These are phyloP conservation scores for Botia almorhae DNA, from an alignment of 2,797 vertebrate species.

Conservation along the genomic window DNA sequence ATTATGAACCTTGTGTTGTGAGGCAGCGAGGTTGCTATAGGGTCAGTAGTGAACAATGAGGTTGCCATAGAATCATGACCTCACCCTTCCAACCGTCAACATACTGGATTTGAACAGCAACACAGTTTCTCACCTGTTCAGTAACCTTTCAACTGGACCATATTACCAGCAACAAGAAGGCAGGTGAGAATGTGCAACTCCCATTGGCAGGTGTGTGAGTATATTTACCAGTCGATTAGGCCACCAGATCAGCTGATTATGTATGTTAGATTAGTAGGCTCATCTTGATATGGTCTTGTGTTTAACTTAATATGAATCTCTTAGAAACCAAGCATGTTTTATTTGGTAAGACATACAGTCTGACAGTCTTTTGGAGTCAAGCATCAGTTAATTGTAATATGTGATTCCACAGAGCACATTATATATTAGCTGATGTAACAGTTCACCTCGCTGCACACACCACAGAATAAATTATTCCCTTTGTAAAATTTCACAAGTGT, in stretches of 20 bases:
- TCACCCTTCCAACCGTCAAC: constrained; percentile 9
- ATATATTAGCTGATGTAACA: too few relatives aligned
- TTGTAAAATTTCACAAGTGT: too few relatives aligned
- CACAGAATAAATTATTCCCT: too few relatives aligned
- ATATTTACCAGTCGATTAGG: neutral
- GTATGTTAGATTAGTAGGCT: neutral
- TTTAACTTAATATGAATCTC: neutral
- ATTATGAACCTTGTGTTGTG: constrained; percentile 17
- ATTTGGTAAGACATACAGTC: too few relatives aligned
- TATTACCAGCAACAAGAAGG: neutral
- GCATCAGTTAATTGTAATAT: too few relatives aligned
- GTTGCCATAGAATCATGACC: constrained; percentile 22
- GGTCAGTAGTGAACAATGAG: neutral
- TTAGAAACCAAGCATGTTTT: neutral
- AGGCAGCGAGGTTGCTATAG: constrained; percentile 14
- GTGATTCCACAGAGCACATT: too few relatives aligned
- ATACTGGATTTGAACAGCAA: neutral
- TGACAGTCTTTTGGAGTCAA: too few relatives aligned
- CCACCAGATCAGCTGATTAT: neutral
- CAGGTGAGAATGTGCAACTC: neutral
- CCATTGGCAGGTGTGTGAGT: neutral
- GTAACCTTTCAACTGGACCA: neutral
- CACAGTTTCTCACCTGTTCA: neutral
- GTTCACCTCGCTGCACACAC: too few relatives aligned
- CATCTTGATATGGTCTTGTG: neutral